These are phyloP conservation scores for Anastatus disparis DNA, from an alignment of 1,140 invertebrate species.

Conservation along the genomic window DNA sequence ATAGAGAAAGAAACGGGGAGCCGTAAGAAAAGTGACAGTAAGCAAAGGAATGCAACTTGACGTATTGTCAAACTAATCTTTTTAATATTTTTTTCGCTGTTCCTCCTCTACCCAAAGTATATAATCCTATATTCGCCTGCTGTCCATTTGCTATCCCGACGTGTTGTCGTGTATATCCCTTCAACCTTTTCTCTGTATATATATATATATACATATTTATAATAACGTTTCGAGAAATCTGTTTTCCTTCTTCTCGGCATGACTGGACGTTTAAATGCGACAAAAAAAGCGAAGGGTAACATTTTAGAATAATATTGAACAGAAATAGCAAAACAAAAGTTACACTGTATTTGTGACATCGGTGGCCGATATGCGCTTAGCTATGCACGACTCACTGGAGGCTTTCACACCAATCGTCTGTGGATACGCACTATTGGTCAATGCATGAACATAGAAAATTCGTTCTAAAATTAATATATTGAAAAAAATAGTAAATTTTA, in stretches of 20 bases:
- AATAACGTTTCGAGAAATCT: background rate
- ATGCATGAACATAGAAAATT: too few relatives aligned
- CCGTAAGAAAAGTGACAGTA: background rate
- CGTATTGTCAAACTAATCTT: slow-evolving; percentile 18
- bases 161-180: background rate
- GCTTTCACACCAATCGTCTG: too few relatives aligned
- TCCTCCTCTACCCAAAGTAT: too few relatives aligned
- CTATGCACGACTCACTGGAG: too few relatives aligned
- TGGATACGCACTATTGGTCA: too few relatives aligned
- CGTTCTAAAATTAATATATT: too few relatives aligned
- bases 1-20: too few relatives aligned
- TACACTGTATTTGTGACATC: too few relatives aligned
- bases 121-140: slow-evolving; percentile 7
- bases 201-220: background rate
- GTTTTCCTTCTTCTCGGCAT: slow-evolving; percentile 1
- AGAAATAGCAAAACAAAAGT: too few relatives aligned
- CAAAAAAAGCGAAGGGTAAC: slow-evolving; percentile 6
- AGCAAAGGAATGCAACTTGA: background rate
- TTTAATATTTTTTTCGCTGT: slow-evolving; percentile 21
- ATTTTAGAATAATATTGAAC: slow-evolving; percentile 14
- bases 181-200: too few relatives aligned
- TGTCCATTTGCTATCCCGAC: slow-evolving; percentile 20
- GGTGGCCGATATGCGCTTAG: too few relatives aligned
- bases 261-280: background rate
- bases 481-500: too few relatives aligned